A percentile compares a stretch with the other conserved stretches of the same genome.
These are phyloP conservation scores for Pogonocichla stellata DNA, from an alignment of 2,113 vertebrate species.

Conservation along the genomic window DNA sequence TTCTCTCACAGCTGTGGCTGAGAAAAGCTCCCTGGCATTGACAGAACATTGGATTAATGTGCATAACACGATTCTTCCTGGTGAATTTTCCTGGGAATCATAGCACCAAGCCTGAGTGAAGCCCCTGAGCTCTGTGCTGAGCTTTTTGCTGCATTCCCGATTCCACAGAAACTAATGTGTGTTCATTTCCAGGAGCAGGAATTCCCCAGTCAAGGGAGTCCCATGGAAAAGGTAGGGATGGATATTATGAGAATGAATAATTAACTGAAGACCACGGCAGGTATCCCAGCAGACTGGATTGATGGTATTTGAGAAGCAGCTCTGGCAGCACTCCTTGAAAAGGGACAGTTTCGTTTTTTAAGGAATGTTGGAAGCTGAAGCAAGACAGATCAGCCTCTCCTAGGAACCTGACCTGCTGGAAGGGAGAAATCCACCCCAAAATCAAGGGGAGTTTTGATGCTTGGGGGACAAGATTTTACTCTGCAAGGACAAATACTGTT, in stretches of 20 bases:
- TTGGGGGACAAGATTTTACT: background rate
- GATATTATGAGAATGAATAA: background rate
- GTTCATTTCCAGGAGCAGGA: rapidly evolving
- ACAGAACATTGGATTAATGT: rapidly evolving
- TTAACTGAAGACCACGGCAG: background rate
- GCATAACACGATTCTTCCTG: background rate
- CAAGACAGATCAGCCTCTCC: background rate
- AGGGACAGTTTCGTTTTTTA: rapidly evolving
- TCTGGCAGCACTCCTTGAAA: background rate
- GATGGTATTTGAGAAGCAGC: rapidly evolving
- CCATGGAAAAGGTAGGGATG: background rate
- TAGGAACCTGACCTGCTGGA: background rate
- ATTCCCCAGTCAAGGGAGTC: background rate
- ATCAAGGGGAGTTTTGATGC: rapidly evolving
- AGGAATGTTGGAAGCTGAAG: background rate
- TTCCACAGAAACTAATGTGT: rapidly evolving
- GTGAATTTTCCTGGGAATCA: background rate
- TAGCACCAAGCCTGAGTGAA: background rate
- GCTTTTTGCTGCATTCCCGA: background rate
- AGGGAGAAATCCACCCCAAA: background rate
- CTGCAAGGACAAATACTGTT: background rate
- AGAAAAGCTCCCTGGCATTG: background rate
- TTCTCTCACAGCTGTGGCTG: background rate
- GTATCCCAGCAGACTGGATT: background rate
- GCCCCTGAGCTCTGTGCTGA: background rate